phyloP scores from a whole-genome alignment of 2,888 invertebrate genomes.

The Ophonus ardosiacus region DNA sequence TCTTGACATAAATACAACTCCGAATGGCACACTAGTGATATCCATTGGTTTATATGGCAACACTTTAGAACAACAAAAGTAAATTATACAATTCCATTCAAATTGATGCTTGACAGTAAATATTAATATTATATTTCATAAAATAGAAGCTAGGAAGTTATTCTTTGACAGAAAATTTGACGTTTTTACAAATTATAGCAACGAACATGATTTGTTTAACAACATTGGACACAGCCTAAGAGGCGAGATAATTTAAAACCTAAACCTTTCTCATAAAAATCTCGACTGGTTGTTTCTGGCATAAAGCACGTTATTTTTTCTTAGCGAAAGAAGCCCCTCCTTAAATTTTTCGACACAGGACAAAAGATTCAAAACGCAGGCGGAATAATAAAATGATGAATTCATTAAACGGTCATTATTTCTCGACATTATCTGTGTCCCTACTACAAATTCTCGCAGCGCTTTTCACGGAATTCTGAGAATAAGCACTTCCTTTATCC shows the following conservation, averaged over 20 bases:
- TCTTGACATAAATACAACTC: too few relatives aligned
- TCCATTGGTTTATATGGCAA: too few relatives aligned
- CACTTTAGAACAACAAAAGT: too few relatives aligned
- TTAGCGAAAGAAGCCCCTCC: neutral
- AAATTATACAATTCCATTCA: too few relatives aligned
- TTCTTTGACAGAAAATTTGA: too few relatives aligned
- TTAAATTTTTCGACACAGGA: neutral
- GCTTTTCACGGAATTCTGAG: neutral
- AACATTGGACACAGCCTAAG: too few relatives aligned
- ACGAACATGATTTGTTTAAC: too few relatives aligned
- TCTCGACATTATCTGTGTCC: neutral
- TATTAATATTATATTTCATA: too few relatives aligned
- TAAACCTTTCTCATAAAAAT: neutral
- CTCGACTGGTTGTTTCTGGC: neutral
- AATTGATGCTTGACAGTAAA: too few relatives aligned
- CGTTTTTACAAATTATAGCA: too few relatives aligned
- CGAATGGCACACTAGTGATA: too few relatives aligned
- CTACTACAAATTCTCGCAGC: neutral
- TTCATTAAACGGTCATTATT: constrained; percentile 7
- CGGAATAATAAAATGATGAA: constrained; percentile 3
- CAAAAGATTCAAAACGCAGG: neutral
- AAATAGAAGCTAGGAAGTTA: too few relatives aligned
- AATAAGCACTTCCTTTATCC: neutral
- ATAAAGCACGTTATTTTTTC: neutral
- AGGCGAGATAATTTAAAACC: neutral